These are phyloP conservation scores for Epizoanthus scotinus DNA, from an alignment of 92 coral and sea anemone species.

Conservation along the genomic window DNA sequence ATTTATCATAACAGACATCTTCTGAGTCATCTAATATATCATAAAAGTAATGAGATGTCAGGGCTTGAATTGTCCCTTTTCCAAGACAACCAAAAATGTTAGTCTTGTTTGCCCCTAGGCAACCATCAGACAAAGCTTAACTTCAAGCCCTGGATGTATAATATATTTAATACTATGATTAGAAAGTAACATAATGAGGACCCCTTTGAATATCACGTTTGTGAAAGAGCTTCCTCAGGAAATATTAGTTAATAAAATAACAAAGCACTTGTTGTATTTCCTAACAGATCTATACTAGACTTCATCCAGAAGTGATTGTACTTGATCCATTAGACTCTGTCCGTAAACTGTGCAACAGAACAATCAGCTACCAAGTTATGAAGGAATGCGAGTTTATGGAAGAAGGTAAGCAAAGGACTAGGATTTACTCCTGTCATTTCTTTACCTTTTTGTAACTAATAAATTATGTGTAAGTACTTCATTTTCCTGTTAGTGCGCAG, in stretches of 20 bases:
- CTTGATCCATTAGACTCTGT: conserved; percentile 95
- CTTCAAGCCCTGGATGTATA: too few relatives aligned
- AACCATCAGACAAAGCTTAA: too few relatives aligned
- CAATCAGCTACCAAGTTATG: conserved; percentile 92
- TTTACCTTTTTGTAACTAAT: neutral
- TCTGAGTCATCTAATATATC: too few relatives aligned
- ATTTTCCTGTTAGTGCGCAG: neutral
- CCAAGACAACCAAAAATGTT: too few relatives aligned
- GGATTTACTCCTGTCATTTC: neutral
- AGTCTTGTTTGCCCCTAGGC: too few relatives aligned
- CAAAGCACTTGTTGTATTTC: neutral
- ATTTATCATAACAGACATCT: too few relatives aligned
- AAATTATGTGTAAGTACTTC: neutral
- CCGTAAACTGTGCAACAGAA: conserved; percentile 84
- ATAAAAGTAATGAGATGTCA: too few relatives aligned
- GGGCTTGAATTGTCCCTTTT: too few relatives aligned
- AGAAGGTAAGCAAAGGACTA: conserved; percentile 55
- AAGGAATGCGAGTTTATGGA: conserved; percentile 92
- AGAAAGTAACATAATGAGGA: too few relatives aligned
- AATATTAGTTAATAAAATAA: too few relatives aligned
- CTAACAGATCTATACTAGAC: conserved; percentile 69
- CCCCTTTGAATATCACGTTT: neutral
- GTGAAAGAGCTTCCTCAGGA: too few relatives aligned
- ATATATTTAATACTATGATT: too few relatives aligned
- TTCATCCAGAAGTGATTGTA: conserved; percentile 86